Conservation (phyloP, 2,797 vertebrate genomes). For the Macropodus opercularis region DNA sequence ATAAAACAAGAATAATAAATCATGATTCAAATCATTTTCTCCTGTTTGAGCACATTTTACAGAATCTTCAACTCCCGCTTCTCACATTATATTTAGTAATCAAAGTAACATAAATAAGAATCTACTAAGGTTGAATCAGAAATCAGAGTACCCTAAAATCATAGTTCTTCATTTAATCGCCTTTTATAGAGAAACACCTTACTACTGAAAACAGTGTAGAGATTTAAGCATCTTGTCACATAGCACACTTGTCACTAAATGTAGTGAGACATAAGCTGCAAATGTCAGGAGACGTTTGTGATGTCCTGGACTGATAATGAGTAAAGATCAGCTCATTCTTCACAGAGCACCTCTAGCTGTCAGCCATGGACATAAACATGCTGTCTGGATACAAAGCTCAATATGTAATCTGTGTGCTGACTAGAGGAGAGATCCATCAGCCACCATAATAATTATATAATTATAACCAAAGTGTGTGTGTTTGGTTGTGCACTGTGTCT, state of each 20-base stretch:
- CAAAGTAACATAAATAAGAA: neutral
- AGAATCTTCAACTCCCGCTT: neutral
- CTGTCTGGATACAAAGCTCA: conserved; percentile 88
- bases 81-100: neutral
- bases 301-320: conserved; percentile 1
- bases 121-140: too few species aligned
- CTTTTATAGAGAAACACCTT: too few species aligned
- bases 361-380: conserved; percentile 86
- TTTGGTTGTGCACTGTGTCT: neutral
- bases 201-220: too few species aligned
- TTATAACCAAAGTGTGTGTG: neutral
- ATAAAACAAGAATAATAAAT: too few species aligned
- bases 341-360: conserved; percentile 84
- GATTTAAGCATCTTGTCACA: neutral
- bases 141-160: too few species aligned
- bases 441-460: conserved; percentile 89
- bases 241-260: too few species aligned
- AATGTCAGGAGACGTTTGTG: neutral
- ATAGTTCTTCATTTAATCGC: too few species aligned
- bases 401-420: conserved; percentile 86
- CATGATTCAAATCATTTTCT: too few species aligned
- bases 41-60: too few species aligned
- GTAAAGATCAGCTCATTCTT: conserved; percentile 13
- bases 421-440: conserved; percentile 91
- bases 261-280: neutral